Evolutionary conservation across 2,113 vertebrate genomes (phyloP).

Genomic region (Elaphurus davidianus): DNA sequence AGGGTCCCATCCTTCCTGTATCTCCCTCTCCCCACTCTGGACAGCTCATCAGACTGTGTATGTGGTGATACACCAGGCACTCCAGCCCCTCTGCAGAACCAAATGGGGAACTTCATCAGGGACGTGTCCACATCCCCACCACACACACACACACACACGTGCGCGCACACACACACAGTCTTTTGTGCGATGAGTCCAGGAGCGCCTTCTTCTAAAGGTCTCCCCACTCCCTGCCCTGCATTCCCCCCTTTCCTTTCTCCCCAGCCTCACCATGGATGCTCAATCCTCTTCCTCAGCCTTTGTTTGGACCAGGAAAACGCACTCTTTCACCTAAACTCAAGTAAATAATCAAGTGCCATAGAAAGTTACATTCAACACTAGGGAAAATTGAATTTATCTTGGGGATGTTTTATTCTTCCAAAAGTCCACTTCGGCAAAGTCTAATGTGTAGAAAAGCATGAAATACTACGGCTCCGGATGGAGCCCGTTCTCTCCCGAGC

Average conservation of each 20-base stretch:
- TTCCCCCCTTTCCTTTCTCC: neutral
- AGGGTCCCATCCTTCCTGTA: fast-evolving
- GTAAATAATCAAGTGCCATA: constrained; percentile 31
- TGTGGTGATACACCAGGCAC: fast-evolving
- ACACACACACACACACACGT: neutral
- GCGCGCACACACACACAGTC: fast-evolving
- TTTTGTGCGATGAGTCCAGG: too few relatives aligned
- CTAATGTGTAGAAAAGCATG: constrained; percentile 68
- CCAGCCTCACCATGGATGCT: neutral
- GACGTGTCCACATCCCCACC: fast-evolving
- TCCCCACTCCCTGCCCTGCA: neutral
- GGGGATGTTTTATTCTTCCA: constrained; percentile 61
- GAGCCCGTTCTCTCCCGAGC: constrained; percentile 42
- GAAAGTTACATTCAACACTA: neutral
- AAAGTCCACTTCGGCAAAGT: constrained; percentile 73
- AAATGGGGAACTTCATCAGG: fast-evolving
- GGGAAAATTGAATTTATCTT: constrained; percentile 63
- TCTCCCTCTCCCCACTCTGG: too few relatives aligned
- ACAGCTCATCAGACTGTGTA: fast-evolving
- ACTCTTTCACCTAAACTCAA: neutral
- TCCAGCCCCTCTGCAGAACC: neutral
- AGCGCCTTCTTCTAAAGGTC: neutral
- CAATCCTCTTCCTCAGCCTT: neutral
- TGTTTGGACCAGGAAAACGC: neutral
- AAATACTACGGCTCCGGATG: constrained; percentile 55